These are phyloP conservation scores for Glareola pratincola DNA, from an alignment of 2,113 vertebrate species.

Conservation along the genomic window DNA sequence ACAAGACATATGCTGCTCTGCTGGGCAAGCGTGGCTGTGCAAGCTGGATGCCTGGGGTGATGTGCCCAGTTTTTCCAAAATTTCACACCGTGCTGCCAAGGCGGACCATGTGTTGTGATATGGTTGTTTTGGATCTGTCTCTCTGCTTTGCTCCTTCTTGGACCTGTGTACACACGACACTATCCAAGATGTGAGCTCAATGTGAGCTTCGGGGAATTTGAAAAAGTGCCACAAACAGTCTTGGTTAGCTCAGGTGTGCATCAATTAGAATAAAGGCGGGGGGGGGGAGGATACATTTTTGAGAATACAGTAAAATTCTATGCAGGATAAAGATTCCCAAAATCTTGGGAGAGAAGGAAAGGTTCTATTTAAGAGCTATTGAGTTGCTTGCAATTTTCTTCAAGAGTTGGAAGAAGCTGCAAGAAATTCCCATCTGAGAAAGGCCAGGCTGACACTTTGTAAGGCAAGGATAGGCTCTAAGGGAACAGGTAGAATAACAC, in stretches of 20 bases:
- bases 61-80: background rate
- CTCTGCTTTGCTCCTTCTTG: background rate
- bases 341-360: background rate
- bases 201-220: background rate
- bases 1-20: constrained; percentile 10
- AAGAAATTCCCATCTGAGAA: background rate
- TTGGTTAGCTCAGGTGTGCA: background rate
- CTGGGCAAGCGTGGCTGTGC: background rate
- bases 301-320: background rate
- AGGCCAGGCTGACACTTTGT: background rate
- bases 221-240: background rate
- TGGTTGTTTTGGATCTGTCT: background rate
- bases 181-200: background rate
- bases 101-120: background rate
- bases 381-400: background rate
- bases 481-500: background rate
- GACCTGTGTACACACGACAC: fast-evolving
- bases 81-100: background rate
- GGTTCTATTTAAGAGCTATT: background rate
- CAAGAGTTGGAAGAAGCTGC: background rate
- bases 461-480: background rate
- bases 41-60: background rate
- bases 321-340: background rate
- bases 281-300: background rate
- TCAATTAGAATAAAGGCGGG: background rate